Conservation (phyloP, 2,888 invertebrate species). For the Tetragonisca angustula region DNA sequence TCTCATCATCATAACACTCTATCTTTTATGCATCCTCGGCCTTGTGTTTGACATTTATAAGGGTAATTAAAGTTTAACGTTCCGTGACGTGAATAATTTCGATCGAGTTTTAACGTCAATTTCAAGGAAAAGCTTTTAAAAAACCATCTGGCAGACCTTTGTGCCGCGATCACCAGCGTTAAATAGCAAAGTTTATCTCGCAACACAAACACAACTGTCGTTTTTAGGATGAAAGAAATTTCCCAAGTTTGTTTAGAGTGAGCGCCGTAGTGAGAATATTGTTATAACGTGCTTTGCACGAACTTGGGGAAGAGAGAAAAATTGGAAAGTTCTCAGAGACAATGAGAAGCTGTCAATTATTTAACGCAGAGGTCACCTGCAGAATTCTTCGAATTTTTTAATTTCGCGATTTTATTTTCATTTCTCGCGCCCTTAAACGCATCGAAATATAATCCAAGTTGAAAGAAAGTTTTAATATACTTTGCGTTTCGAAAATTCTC, state of each 20-base stretch:
- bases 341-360: conserved; percentile 30
- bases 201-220: not conserved
- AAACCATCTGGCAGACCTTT: not conserved
- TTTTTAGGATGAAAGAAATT: not conserved
- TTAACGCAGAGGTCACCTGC: conserved; percentile 7
- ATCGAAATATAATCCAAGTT: too few relatives aligned
- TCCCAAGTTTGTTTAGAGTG: not conserved
- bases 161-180: not conserved
- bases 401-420: too few relatives aligned
- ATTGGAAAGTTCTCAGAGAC: not conserved
- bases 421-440: too few relatives aligned
- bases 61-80: not conserved
- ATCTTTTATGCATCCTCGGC: not conserved
- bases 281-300: not conserved
- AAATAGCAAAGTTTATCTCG: not conserved
- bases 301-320: not conserved
- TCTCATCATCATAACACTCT: not conserved
- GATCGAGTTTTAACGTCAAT: not conserved
- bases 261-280: not conserved
- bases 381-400: too few relatives aligned
- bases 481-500: too few relatives aligned
- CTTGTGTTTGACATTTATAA: not conserved
- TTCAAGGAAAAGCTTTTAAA: not conserved
- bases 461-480: too few relatives aligned
- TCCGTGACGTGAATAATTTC: not conserved